phyloP scores from a whole-genome alignment of 2,797 vertebrate genomes.

The Heliangelus exortis region DNA sequence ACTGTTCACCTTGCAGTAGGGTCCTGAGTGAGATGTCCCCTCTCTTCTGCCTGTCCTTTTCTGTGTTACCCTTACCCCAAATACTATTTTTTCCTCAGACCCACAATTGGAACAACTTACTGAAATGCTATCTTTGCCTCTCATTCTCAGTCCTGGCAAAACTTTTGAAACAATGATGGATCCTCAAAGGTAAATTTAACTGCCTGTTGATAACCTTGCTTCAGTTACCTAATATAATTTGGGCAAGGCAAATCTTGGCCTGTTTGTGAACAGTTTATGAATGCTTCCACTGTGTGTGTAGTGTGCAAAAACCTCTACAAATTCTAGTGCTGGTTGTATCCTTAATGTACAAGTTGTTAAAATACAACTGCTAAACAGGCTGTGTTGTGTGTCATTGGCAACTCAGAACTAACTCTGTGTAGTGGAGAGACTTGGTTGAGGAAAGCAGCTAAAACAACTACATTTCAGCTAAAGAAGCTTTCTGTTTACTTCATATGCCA shows the following conservation, averaged over 20 bases:
- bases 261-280: neutral
- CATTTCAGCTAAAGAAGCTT: neutral
- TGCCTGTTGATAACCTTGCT: neutral
- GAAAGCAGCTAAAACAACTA: neutral
- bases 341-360: neutral
- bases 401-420: neutral
- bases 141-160: neutral
- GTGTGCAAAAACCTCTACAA: neutral
- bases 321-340: neutral
- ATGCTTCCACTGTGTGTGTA: neutral
- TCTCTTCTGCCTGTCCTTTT: neutral
- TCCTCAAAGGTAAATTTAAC: neutral
- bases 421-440: neutral
- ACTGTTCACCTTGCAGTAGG: neutral
- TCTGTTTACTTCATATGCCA: neutral
- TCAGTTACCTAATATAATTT: neutral
- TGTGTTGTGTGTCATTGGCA: neutral
- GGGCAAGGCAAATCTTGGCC: neutral
- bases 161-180: neutral
- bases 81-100: neutral
- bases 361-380: neutral
- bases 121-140: neutral
- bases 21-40: neutral
- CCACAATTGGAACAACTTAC: neutral
- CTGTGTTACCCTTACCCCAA: neutral